Evolutionary conservation across 1,140 invertebrate genomes (phyloP).

Genomic region (Caenorhabditis brenneri): DNA sequence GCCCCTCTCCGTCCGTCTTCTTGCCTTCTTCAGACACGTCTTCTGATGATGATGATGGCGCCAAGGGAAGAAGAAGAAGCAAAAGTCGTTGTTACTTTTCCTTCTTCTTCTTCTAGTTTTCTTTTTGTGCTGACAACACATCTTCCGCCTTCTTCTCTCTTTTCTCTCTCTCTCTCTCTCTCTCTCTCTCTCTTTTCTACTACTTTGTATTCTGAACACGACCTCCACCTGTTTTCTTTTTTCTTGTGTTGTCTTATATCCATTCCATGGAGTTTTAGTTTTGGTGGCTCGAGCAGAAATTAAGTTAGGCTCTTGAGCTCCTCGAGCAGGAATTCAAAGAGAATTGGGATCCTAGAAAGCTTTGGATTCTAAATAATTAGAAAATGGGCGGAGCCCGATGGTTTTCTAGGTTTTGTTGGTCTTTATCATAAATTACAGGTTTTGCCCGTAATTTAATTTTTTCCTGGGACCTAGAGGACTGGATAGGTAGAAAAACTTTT

Average conservation of each 20-base stretch:
- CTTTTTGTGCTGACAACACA: not conserved
- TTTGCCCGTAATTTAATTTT: too few relatives aligned
- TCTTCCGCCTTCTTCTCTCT: not conserved
- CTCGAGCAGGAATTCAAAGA: too few relatives aligned
- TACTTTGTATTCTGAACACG: not conserved
- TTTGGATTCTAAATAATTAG: too few relatives aligned
- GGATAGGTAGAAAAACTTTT: too few relatives aligned
- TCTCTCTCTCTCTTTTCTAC: too few relatives aligned
- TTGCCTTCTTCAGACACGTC: not conserved
- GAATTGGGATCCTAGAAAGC: too few relatives aligned
- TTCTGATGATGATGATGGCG: not conserved
- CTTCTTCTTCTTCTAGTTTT: not conserved
- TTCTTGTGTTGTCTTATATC: not conserved
- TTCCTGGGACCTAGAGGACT: too few relatives aligned
- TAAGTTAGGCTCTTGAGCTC: too few relatives aligned
- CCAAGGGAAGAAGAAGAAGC: not conserved
- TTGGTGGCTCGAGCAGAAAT: not conserved
- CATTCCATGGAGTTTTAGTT: not conserved
- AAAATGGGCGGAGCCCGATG: too few relatives aligned
- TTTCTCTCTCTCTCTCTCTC: not conserved
- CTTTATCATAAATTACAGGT: too few relatives aligned
- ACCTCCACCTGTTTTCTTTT: not conserved
- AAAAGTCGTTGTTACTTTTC: conserved; percentile 17
- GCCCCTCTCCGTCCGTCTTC: not conserved
- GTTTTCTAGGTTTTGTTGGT: too few relatives aligned